phyloP scores from a whole-genome alignment of 1,140 invertebrate species.

The Galendromus occidentalis region DNA sequence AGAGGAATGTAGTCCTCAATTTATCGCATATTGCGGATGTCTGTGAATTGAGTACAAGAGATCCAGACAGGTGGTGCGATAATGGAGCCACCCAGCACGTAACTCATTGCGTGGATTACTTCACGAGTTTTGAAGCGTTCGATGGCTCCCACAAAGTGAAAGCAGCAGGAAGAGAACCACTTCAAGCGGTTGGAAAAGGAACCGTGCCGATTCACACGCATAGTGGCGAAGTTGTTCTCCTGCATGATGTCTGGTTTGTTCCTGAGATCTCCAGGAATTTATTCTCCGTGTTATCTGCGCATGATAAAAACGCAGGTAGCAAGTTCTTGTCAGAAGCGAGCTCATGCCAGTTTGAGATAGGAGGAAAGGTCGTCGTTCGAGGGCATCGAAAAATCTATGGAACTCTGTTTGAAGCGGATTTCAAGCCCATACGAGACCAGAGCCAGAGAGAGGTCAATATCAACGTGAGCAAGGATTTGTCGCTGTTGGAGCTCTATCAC shows the following conservation, averaged over 20 bases:
- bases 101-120: neutral
- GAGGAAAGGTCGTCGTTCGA: neutral
- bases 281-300: constrained; percentile 11
- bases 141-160: neutral
- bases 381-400: neutral
- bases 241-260: constrained; percentile 13
- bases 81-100: neutral
- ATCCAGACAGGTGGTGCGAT: no score
- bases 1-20: no score
- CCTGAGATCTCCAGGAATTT: constrained; percentile 12
- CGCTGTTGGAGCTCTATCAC: constrained; percentile 3
- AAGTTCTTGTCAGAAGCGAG: neutral
- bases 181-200: constrained; percentile 9
- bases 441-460: neutral
- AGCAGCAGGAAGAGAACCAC: constrained; percentile 1
- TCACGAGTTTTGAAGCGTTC: constrained; percentile 1
- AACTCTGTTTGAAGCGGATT: constrained; percentile 1
- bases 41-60: no score
- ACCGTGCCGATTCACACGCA: neutral
- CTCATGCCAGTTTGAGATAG: constrained; percentile 7
- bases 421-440: neutral
- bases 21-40: no score
- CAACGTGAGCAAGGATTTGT: neutral
- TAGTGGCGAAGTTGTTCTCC: neutral
- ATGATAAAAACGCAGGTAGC: constrained; percentile 12